Evolutionary conservation across 1,140 invertebrate species (phyloP).

Genomic region (Grapholita molesta): DNA sequence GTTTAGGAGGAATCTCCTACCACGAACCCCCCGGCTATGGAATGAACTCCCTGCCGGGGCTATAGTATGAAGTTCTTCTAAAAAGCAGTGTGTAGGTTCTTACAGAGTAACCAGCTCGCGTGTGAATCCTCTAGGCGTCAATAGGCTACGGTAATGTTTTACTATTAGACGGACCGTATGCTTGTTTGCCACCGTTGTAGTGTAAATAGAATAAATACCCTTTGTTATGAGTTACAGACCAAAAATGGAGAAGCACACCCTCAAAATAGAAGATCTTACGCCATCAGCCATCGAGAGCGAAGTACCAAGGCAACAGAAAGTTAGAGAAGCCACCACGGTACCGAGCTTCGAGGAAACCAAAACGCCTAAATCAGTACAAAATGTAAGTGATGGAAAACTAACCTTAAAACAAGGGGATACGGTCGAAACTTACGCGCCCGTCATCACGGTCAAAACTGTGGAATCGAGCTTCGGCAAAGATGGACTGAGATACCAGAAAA

Average conservation of each 20-base stretch:
- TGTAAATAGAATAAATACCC: no score
- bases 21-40: no score
- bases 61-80: no score
- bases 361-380: not conserved
- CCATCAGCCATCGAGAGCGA: constrained; percentile 37
- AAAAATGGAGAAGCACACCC: constrained; percentile 21
- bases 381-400: constrained; percentile 14
- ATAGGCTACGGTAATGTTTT: no score
- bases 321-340: constrained; percentile 28
- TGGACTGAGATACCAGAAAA: constrained; percentile 53
- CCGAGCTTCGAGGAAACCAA: not conserved
- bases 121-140: no score
- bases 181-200: no score
- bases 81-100: no score
- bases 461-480: constrained; percentile 53
- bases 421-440: constrained; percentile 31
- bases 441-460: constrained; percentile 53
- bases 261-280: constrained; percentile 15
- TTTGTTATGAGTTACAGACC: not conserved
- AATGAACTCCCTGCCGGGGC: no score
- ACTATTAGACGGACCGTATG: no score
- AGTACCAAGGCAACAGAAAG: constrained; percentile 45
- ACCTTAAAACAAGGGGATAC: not conserved
- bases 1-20: no score
- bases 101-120: no score